Conservation (phyloP, 1,140 invertebrate genomes). For the Anoplophora glabripennis region DNA sequence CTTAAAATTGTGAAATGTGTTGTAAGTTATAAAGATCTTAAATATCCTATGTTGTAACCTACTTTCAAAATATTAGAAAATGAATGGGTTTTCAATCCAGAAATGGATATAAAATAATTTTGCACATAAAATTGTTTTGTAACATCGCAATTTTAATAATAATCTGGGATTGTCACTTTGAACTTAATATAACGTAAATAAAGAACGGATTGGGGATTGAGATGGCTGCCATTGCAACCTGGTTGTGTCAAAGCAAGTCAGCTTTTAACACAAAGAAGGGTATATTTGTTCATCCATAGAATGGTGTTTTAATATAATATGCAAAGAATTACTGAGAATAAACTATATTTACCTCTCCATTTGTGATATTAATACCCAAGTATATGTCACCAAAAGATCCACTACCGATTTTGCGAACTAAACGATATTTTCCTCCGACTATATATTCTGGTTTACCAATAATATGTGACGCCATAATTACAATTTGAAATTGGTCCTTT, state of each 20-base stretch:
- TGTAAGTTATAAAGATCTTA: slow-evolving; percentile 21
- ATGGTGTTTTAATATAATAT: too few relatives aligned
- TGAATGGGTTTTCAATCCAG: slow-evolving; percentile 1
- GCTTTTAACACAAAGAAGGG: not conserved
- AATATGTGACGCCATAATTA: slow-evolving; percentile 39
- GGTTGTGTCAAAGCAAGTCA: slow-evolving; percentile 18
- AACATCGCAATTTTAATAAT: not conserved
- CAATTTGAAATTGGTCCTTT: slow-evolving; percentile 36
- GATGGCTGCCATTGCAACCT: slow-evolving; percentile 38
- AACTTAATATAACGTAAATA: slow-evolving; percentile 8
- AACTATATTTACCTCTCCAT: slow-evolving; percentile 72
- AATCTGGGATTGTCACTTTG: not conserved
- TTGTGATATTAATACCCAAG: slow-evolving; percentile 91
- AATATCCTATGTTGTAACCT: slow-evolving; percentile 35
- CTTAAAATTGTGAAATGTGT: slow-evolving; percentile 28
- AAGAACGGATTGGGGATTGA: slow-evolving; percentile 24
- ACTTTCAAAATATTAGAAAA: slow-evolving; percentile 26
- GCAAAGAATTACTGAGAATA: not conserved
- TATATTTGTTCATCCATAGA: too few relatives aligned
- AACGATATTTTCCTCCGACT: slow-evolving; percentile 88
- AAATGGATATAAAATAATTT: slow-evolving; percentile 13
- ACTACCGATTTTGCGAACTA: slow-evolving; percentile 95
- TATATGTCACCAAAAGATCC: slow-evolving; percentile 99
- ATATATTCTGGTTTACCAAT: slow-evolving; percentile 52
- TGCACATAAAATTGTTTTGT: slow-evolving; percentile 13